Conservation (phyloP, 2,113 vertebrate genomes). For the Hemiprocne comata region DNA sequence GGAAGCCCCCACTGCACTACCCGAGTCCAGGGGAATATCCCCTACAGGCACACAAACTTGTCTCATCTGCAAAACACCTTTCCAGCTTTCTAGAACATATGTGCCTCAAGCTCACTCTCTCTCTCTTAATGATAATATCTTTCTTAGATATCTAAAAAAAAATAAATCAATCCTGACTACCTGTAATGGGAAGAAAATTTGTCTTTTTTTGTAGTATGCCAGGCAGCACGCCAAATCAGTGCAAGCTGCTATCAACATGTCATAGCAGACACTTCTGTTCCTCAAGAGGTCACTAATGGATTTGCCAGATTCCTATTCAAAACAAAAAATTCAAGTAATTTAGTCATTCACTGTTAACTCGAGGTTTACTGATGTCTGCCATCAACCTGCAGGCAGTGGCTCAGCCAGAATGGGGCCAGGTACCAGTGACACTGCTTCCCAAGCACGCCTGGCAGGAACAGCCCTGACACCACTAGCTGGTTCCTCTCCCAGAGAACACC, state of each 20-base stretch:
- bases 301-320: not conserved
- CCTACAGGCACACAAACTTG: not conserved
- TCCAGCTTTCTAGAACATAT: not conserved
- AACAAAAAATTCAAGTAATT: not conserved
- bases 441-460: not conserved
- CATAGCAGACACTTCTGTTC: not conserved
- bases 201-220: not conserved
- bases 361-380: not conserved
- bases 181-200: not conserved
- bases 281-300: not conserved
- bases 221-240: not conserved
- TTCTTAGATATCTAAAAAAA: not conserved
- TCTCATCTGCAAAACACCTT: not conserved
- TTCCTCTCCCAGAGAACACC: not conserved
- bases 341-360: not conserved
- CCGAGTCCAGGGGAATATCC: not conserved
- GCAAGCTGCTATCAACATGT: not conserved
- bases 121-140: not conserved
- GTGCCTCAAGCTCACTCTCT: rapidly evolving
- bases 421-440: not conserved
- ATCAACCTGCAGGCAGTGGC: not conserved
- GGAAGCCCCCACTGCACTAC: not conserved
- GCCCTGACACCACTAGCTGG: not conserved
- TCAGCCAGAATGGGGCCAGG: not conserved
- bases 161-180: not conserved